These are phyloP conservation scores for Caenorhabditis afra DNA, from an alignment of 2,888 invertebrate genomes.

Conservation along the genomic window DNA sequence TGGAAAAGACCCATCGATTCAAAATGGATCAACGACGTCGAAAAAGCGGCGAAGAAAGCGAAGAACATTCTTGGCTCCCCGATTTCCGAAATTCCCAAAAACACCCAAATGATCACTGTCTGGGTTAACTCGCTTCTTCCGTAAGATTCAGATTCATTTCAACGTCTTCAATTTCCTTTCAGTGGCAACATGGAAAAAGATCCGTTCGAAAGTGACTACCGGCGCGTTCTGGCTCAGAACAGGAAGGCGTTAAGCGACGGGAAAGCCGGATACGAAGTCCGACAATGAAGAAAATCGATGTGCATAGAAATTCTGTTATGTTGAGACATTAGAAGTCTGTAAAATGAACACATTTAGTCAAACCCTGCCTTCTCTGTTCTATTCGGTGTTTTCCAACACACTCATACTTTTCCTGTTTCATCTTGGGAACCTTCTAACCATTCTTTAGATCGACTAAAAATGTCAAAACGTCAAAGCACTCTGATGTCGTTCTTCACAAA, in stretches of 20 bases:
- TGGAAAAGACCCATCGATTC: slow-evolving; percentile 12
- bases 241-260: slow-evolving; percentile 29
- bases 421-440: neutral
- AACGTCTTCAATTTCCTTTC: neutral
- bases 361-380: neutral
- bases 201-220: slow-evolving; percentile 32
- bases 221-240: slow-evolving; percentile 25
- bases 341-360: neutral
- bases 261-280: slow-evolving; percentile 48
- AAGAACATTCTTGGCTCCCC: slow-evolving; percentile 29
- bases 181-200: slow-evolving; percentile 18
- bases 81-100: neutral
- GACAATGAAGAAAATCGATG: neutral
- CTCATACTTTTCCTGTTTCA: neutral
- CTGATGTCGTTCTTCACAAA: slow-evolving; percentile 54
- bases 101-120: slow-evolving; percentile 22
- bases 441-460: no score
- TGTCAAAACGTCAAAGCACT: slow-evolving; percentile 57
- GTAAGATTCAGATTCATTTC: slow-evolving; percentile 2
- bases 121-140: slow-evolving; percentile 30
- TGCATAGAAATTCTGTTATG: neutral
- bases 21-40: slow-evolving; percentile 16
- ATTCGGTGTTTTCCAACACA: neutral
- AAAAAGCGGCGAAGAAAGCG: slow-evolving; percentile 8
- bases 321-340: neutral